Evolutionary conservation across 2,113 vertebrate genomes (phyloP).

Genomic region (Dendropsophus ebraccatus): DNA sequence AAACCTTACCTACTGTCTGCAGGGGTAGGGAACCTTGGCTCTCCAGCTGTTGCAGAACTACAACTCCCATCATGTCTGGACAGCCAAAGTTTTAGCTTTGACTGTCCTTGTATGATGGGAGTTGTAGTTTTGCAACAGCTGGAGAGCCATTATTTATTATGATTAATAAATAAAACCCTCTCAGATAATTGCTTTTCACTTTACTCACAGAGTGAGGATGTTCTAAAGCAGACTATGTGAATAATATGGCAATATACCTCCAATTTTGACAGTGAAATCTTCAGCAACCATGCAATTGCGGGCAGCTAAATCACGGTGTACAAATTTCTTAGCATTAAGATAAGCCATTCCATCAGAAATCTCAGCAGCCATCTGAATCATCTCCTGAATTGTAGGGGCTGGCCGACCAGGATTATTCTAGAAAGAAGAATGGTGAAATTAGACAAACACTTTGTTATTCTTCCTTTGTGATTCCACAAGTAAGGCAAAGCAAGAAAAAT

Average conservation of each 20-base stretch:
- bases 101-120: too few relatives aligned
- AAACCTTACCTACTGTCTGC: too few relatives aligned
- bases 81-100: too few relatives aligned
- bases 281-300: slow-evolving; percentile 98
- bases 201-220: neutral
- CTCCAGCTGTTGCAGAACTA: too few relatives aligned
- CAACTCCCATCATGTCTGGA: too few relatives aligned
- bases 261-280: slow-evolving; percentile 96
- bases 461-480: neutral
- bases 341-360: slow-evolving; percentile 98
- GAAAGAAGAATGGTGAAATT: neutral
- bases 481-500: neutral
- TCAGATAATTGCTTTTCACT: too few relatives aligned
- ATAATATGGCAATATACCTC: slow-evolving; percentile 74
- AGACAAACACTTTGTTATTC: neutral
- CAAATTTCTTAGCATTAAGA: slow-evolving; percentile 97
- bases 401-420: slow-evolving; percentile 90
- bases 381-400: slow-evolving; percentile 86
- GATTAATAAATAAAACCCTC: too few relatives aligned
- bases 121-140: too few relatives aligned
- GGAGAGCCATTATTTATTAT: too few relatives aligned
- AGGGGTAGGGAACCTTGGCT: too few relatives aligned
- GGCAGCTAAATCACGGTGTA: slow-evolving; percentile 95
- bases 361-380: slow-evolving; percentile 96
- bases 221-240: neutral